These are phyloP conservation scores for Poecile atricapillus DNA, from an alignment of 2,113 vertebrate species.

Conservation along the genomic window DNA sequence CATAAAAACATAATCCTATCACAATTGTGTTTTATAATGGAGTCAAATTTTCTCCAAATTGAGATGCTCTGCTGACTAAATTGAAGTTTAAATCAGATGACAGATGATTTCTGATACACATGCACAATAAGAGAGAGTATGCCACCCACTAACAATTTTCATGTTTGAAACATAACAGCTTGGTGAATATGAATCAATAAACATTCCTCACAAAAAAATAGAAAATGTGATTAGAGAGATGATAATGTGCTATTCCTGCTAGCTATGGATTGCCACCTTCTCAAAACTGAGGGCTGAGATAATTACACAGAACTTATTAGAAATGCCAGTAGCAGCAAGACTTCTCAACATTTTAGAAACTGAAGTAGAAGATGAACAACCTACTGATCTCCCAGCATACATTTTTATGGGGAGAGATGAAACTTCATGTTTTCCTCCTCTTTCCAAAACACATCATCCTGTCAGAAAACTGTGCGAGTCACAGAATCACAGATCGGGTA, in stretches of 20 bases:
- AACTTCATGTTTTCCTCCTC: not conserved
- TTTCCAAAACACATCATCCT: not conserved
- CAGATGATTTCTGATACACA: conserved; percentile 48
- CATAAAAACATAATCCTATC: conserved; percentile 36
- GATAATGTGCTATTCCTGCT: not conserved
- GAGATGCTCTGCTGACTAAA: conserved; percentile 38
- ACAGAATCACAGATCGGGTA: not conserved
- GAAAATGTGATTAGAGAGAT: not conserved
- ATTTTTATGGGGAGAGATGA: not conserved
- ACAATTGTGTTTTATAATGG: conserved; percentile 47
- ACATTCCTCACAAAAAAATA: not conserved
- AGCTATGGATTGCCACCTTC: not conserved
- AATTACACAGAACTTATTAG: not conserved
- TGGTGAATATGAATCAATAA: conserved; percentile 19
- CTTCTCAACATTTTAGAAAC: not conserved
- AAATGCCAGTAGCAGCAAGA: not conserved
- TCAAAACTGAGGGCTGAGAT: not conserved
- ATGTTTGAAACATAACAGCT: conserved; percentile 26
- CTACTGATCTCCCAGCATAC: not conserved
- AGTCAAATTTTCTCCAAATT: conserved; percentile 53
- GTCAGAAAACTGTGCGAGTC: not conserved
- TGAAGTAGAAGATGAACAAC: not conserved
- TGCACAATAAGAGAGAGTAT: not conserved
- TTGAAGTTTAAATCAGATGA: conserved; percentile 49
- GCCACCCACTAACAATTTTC: conserved; percentile 48